Base-by-base conservation (phyloP, 1,140 invertebrate genomes). In the Hylaeus volcanicus region DNA sequence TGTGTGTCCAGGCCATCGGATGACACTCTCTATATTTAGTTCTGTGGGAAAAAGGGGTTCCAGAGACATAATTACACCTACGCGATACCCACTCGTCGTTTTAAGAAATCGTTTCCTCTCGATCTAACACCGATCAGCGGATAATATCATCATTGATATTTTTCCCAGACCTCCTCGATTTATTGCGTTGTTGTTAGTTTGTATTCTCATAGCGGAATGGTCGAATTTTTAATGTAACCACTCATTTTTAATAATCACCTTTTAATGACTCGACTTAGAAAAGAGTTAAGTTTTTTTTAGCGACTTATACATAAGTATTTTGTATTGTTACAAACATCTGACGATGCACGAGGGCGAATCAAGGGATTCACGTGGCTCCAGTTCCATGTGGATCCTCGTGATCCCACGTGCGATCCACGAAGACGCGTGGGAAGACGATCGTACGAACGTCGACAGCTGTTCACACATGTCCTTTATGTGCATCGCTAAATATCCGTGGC, bases 21-120 rank as follows among this genome's bases (percentile, higher is more conserved):
- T 86, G 84, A 85, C 85, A 89, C 86, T 88, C 76, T 81, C 89
- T 91, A 91, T 90, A 90, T 91, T 90, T 91, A 91, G 89, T 86
- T 83, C 87, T 88, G 86, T 90, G 89, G 89, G 89, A 90, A 91
- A 90, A 90, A 88, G 80, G 79, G 77, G 66, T 83, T 83, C 85
- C 71, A 15, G 68, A 74, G 73, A 72, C 79, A 74, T 90, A 84
- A 87, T 85, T 82, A 82, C 83, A 85, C 85, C 85, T 85, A 83
- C 83, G 77, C 80, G 61, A 74, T 56, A 74, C n/a, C 1, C 3
- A 14, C 1, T 8, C 51, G 12, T 72, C 39, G 4, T 15, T 45
- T 48, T 43, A 15, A 64, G 48, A 74, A 74, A 64, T 51, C 45
- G 37, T n/a, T 14, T 51, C 45, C 6, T 1, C 43, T 9, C 71